Percentiles rank a stretch among this genome's conserved stretches.
Evolutionary conservation across 2,888 invertebrate genomes (phyloP).

Genomic region (Hyposoter didymator): DNA sequence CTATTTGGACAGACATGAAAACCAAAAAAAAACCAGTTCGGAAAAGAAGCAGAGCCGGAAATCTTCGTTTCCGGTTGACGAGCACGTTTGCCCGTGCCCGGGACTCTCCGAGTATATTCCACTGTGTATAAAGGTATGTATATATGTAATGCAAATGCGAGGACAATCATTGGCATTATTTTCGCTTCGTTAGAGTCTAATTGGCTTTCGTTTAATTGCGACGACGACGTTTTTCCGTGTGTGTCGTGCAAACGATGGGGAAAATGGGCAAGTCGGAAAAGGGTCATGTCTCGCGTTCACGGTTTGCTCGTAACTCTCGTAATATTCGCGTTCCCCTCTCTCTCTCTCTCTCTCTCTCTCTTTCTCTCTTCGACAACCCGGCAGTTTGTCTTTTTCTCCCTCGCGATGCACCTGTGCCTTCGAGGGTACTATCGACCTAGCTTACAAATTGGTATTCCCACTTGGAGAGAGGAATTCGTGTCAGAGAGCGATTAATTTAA

Average conservation of each 20-base stretch:
- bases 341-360: not conserved
- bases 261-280: conserved; percentile 45
- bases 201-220: conserved; percentile 58
- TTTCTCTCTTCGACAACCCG: conserved; percentile 40
- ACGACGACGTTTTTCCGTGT: conserved; percentile 35
- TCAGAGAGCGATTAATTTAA: conserved; percentile 81
- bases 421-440: conserved; percentile 62
- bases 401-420: conserved; percentile 51
- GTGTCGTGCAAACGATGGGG: conserved; percentile 29
- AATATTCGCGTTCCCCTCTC: not conserved
- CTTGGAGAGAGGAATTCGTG: conserved; percentile 80
- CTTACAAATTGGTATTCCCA: conserved; percentile 80
- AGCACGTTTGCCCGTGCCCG: not conserved
- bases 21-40: conserved; percentile 1
- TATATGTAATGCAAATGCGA: not conserved
- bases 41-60: conserved; percentile 16
- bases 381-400: conserved; percentile 11
- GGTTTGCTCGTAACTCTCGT: conserved; percentile 26
- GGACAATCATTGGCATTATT: conserved; percentile 20
- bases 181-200: conserved; percentile 56
- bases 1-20: conserved; percentile 8
- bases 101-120: not conserved
- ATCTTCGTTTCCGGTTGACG: conserved; percentile 26
- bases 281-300: conserved; percentile 37
- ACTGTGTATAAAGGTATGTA: not conserved